Percentiles rank a stretch among this genome's conserved stretches.
phyloP scores from a whole-genome alignment of 2,797 vertebrate genomes.

The Pseudomugil tenellus region DNA sequence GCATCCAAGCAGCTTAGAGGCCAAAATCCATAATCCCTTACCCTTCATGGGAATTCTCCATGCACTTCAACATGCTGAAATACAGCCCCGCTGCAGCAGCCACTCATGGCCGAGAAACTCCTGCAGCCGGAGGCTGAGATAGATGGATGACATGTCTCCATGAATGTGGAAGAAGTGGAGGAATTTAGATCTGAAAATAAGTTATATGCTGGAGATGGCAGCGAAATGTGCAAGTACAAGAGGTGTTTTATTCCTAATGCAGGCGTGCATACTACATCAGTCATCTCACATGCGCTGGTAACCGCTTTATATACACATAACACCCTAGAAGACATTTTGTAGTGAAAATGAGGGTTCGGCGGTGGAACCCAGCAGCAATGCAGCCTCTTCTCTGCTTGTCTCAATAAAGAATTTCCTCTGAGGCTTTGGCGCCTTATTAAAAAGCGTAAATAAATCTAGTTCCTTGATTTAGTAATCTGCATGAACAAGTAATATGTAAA shows the following conservation, averaged over 20 bases:
- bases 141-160: slow-evolving; percentile 78
- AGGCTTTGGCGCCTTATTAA: slow-evolving; percentile 63
- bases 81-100: slow-evolving; percentile 74
- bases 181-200: slow-evolving; percentile 75
- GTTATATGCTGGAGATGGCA: slow-evolving; percentile 60
- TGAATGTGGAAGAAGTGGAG: slow-evolving; percentile 70
- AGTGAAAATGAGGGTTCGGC: slow-evolving; percentile 33
- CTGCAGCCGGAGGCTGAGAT: slow-evolving; percentile 69
- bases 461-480: slow-evolving; percentile 65
- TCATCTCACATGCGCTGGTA: slow-evolving; percentile 17
- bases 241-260: slow-evolving; percentile 36
- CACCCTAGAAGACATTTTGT: slow-evolving; percentile 56
- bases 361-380: slow-evolving; percentile 43
- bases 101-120: slow-evolving; percentile 62
- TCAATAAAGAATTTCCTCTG: slow-evolving; percentile 54
- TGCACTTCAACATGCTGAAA: slow-evolving; percentile 81
- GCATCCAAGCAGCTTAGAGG: slow-evolving; percentile 83
- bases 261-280: slow-evolving; percentile 25
- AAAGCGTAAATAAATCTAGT: slow-evolving; percentile 67
- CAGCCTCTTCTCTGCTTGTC: slow-evolving; percentile 27
- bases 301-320: slow-evolving; percentile 48
- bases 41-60: slow-evolving; percentile 85
- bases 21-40: slow-evolving; percentile 84
- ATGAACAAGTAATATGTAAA: slow-evolving; percentile 59
- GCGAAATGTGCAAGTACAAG: slow-evolving; percentile 35